A percentile compares a stretch with the other conserved stretches of the same genome.
These are phyloP conservation scores for Caenorhabditis uteleia DNA, from an alignment of 2,888 invertebrate genomes.

Conservation along the genomic window DNA sequence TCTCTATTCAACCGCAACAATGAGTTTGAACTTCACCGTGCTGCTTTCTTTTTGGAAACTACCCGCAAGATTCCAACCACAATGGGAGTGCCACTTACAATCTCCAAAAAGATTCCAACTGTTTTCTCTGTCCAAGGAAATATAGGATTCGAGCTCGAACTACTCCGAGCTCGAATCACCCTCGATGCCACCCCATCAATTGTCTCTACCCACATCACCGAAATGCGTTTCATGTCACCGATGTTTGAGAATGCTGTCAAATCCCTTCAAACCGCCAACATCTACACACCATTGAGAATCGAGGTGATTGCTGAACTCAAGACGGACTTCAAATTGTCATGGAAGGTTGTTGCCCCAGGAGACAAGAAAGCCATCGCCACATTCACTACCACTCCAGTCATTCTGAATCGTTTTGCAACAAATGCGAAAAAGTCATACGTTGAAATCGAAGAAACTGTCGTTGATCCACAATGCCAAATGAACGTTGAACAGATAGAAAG, in stretches of 20 bases:
- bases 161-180: conserved; percentile 23
- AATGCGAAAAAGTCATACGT: conserved; percentile 28
- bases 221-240: conserved; percentile 49
- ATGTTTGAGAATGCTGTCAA: conserved; percentile 55
- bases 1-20: conserved; percentile 22
- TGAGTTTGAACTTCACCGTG: conserved; percentile 23
- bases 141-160: conserved; percentile 21
- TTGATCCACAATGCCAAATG: conserved; percentile 37
- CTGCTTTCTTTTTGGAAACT: conserved; percentile 40
- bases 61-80: conserved; percentile 51
- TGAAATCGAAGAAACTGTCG: conserved; percentile 57
- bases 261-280: conserved; percentile 43
- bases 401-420: conserved; percentile 85
- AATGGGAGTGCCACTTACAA: conserved; percentile 53
- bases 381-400: conserved; percentile 89
- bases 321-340: conserved; percentile 18
- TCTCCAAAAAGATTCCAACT: conserved; percentile 41
- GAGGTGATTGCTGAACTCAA: conserved; percentile 15
- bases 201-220: conserved; percentile 35
- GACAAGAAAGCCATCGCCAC: conserved; percentile 76
- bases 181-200: conserved; percentile 24
- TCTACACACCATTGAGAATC: conserved; percentile 53
- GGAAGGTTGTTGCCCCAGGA: conserved; percentile 25
- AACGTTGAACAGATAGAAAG: conserved; percentile 28
- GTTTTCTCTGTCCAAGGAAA: conserved; percentile 31